These are phyloP conservation scores for Xestia rhomboidea DNA, from an alignment of 2,888 invertebrate genomes.

Conservation along the genomic window DNA sequence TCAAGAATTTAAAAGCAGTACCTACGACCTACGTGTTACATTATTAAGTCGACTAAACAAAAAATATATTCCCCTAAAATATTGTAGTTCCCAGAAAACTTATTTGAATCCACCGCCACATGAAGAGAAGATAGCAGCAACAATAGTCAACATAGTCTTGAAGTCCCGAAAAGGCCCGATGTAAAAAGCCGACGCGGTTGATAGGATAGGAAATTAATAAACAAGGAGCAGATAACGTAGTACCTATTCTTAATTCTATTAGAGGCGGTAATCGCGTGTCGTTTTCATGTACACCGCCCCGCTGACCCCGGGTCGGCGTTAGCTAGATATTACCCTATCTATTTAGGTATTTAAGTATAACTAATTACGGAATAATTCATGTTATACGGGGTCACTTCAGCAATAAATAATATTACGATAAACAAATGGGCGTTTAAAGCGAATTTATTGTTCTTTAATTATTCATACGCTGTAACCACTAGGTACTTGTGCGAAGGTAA, in stretches of 20 bases:
- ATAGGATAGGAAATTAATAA: constrained; percentile 85
- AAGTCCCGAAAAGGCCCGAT: constrained; percentile 60
- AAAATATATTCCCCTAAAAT: not conserved
- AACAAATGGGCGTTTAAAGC: constrained; percentile 63
- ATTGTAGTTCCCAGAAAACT: not conserved
- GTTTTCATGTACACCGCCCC: constrained; percentile 77
- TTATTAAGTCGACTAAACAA: not conserved
- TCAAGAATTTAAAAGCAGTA: not conserved
- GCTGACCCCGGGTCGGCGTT: constrained; percentile 78
- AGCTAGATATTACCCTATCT: constrained; percentile 71
- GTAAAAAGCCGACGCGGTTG: constrained; percentile 77
- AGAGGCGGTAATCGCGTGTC: constrained; percentile 80
- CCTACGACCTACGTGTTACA: not conserved
- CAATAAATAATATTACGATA: constrained; percentile 66
- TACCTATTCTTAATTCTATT: constrained; percentile 84
- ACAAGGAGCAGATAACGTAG: constrained; percentile 82
- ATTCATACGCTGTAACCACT: constrained; percentile 26
- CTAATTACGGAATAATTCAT: constrained; percentile 83
- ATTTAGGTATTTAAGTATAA: constrained; percentile 77
- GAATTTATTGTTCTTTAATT: constrained; percentile 62
- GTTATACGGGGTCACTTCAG: constrained; percentile 69
- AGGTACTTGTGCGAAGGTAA: constrained; percentile 37
- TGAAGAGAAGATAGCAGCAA: constrained; percentile 26
- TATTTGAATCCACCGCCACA: constrained; percentile 14
- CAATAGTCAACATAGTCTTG: constrained; percentile 45